A percentile compares a stretch with the other conserved stretches of the same genome.
Evolutionary conservation across 2,797 vertebrate species (phyloP).

Genomic region (Platyrinchus mystaceus): DNA sequence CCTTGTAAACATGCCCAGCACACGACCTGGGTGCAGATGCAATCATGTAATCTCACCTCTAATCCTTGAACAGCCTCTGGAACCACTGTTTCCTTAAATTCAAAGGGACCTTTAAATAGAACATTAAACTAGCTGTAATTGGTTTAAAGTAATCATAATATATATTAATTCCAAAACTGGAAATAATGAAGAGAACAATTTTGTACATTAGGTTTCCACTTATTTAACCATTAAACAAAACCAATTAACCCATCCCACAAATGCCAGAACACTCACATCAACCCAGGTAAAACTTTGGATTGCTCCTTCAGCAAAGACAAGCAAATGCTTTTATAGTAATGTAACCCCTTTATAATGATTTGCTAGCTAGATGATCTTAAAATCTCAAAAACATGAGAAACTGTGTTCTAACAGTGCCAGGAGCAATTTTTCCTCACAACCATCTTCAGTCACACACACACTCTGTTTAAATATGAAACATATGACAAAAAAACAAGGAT

Average conservation of each 20-base stretch:
- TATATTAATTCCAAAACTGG: neutral
- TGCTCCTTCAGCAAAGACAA: neutral
- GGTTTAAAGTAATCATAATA: neutral
- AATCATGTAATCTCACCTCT: constrained; percentile 28
- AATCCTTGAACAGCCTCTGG: constrained; percentile 34
- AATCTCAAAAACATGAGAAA: neutral
- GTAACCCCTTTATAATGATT: neutral
- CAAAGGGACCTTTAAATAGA: neutral
- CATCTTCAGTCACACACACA: neutral
- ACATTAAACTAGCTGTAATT: neutral
- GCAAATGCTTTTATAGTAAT: neutral
- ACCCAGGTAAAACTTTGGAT: neutral
- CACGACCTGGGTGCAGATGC: constrained; percentile 2
- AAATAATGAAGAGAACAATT: neutral
- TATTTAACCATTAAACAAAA: neutral
- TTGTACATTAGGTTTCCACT: neutral
- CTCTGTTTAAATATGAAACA: neutral
- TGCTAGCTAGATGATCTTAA: neutral
- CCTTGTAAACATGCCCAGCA: constrained; percentile 17
- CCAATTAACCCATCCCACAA: neutral
- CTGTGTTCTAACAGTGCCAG: neutral
- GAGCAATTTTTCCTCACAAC: neutral
- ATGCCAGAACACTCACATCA: neutral
- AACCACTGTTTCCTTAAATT: neutral
- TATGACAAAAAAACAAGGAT: neutral